phyloP scores from a whole-genome alignment of 2,888 invertebrate genomes.

The Ellobium chinense region DNA sequence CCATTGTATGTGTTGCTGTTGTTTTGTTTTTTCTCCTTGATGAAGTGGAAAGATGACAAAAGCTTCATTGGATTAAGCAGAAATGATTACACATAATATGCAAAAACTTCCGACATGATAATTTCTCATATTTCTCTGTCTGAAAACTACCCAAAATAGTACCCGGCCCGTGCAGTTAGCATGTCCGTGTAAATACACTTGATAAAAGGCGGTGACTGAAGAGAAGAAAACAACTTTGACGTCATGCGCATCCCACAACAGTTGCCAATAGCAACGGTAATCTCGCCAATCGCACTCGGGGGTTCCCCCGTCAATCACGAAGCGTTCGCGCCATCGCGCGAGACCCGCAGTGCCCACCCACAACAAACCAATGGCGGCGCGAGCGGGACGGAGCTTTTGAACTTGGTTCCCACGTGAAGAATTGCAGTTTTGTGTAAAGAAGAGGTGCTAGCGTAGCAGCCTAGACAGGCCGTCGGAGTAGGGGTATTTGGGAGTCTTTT shows the following conservation, averaged over 20 bases:
- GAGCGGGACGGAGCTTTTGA: constrained; percentile 32
- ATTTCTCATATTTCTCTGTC: too few species aligned
- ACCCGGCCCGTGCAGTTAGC: not conserved
- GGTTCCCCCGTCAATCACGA: constrained; percentile 66
- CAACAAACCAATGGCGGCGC: constrained; percentile 37
- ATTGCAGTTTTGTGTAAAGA: constrained; percentile 30
- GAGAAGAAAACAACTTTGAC: constrained; percentile 6
- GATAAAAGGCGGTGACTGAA: not conserved
- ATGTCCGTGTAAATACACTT: not conserved
- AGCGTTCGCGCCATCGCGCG: constrained; percentile 64
- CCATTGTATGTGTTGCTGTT: too few species aligned
- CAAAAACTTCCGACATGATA: too few species aligned
- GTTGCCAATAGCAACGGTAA: constrained; percentile 36
- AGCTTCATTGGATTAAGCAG: too few species aligned
- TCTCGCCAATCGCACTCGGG: constrained; percentile 60
- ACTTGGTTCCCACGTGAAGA: constrained; percentile 39
- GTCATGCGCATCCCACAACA: constrained; percentile 5
- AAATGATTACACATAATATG: too few species aligned
- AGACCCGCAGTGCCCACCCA: constrained; percentile 58
- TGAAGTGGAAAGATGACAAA: too few species aligned
- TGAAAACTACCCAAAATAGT: not conserved
- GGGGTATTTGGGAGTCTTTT: constrained; percentile 32
- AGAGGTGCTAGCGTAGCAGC: too few species aligned
- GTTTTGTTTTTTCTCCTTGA: too few species aligned
- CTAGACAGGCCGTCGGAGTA: constrained; percentile 22